Base-by-base conservation (phyloP, 2,113 vertebrate genomes). In the Nanorana parkeri region DNA sequence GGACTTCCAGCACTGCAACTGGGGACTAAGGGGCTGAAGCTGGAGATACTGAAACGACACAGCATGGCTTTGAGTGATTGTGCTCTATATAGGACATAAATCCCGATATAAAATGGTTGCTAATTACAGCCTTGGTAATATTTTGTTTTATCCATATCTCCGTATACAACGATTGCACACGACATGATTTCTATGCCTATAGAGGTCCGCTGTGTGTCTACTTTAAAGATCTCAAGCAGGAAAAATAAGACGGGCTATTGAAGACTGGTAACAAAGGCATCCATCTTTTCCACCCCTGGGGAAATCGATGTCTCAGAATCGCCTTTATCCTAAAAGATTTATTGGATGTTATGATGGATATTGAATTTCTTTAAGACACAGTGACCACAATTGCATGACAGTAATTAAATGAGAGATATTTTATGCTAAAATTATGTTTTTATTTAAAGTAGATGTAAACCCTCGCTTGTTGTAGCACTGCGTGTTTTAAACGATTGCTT, bases 271-370 rank as follows among this genome's bases (percentile, higher is more conserved):
- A 65, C 5, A 77, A 66, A 66, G 52, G 5, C 75, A 66, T 77
- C 75, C 24, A 65, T 64, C 41, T 54, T 77, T 66, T 77, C 41
- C 54, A 65, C 61, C 75, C 54, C 61, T 13, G 0, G 47, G 61
- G 61, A 54, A 65, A 77, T 77, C 61, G 65, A 32, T 69, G 21
- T 52, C 23, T 69, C 21, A 24, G 10, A 63, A 71, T 61, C 7
- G 67, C 17, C 19, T 69, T 69, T 58, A 60, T 71, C 54, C 26
- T 71, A 71, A 67, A 69, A 29, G 55, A 51, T 71, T n/a, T 80
- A 71, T 61, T 61, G 78, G 32, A 51, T 71, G 68, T 71, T 63
- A 60, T 61, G 67, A 80, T 61, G 67, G 67, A 80, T 71, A 80
- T 15, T 60, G 56, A 80, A 47, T 71, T 41, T 20, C 54, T 61